These are phyloP conservation scores for Stegophylla sp. DNA, from an alignment of 2,888 invertebrate genomes.

Conservation along the genomic window DNA sequence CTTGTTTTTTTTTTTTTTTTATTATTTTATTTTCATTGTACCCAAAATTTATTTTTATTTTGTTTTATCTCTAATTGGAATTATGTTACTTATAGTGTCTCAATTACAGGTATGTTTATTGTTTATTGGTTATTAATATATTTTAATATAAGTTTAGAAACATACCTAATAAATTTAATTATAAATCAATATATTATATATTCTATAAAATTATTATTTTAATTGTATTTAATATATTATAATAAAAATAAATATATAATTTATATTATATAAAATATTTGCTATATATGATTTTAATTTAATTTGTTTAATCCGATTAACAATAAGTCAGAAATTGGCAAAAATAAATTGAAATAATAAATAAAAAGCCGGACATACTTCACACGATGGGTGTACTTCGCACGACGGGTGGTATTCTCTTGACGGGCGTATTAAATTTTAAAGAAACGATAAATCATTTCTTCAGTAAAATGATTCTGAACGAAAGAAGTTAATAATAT, in stretches of 20 bases:
- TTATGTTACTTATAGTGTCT: constrained; percentile 44
- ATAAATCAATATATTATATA: constrained; percentile 14
- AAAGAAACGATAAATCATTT: too few relatives aligned
- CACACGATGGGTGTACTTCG: too few relatives aligned
- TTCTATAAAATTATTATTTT: constrained; percentile 32
- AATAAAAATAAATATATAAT: constrained; percentile 42
- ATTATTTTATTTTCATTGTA: constrained; percentile 40
- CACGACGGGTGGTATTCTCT: too few relatives aligned
- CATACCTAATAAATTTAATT: constrained; percentile 49
- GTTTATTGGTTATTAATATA: constrained; percentile 49
- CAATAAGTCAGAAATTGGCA: too few relatives aligned
- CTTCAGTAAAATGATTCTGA: too few relatives aligned
- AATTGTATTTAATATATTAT: constrained; percentile 52
- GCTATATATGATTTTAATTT: too few relatives aligned
- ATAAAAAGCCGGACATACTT: too few relatives aligned
- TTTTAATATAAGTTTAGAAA: constrained; percentile 47
- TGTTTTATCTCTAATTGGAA: constrained; percentile 15
- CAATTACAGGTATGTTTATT: constrained; percentile 50
- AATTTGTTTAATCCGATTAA: too few relatives aligned
- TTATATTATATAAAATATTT: constrained; percentile 55
- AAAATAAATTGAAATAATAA: too few relatives aligned
- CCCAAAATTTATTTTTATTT: constrained; percentile 22
- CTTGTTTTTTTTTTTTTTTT: constrained; percentile 20
- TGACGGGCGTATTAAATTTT: too few relatives aligned
- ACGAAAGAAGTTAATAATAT: too few relatives aligned